Evolutionary conservation across 2,113 vertebrate species (phyloP).

Genomic region (Onychorhynchus coronatus): DNA sequence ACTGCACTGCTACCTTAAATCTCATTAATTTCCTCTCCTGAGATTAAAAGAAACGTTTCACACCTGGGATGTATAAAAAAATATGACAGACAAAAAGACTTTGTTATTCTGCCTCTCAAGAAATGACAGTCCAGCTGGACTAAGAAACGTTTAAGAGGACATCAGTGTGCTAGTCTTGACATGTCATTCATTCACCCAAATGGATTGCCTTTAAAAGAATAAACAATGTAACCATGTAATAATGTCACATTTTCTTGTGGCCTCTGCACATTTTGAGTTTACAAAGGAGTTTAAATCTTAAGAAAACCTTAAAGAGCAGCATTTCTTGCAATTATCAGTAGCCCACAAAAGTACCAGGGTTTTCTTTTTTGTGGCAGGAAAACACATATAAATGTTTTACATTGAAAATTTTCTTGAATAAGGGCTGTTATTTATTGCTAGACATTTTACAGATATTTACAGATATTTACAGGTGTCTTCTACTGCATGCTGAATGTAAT

Average conservation of each 20-base stretch:
- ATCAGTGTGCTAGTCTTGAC: background rate
- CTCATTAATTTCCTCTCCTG: background rate
- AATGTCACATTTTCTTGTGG: background rate
- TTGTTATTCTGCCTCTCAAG: background rate
- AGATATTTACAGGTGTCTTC: too few species aligned
- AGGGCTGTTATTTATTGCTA: background rate
- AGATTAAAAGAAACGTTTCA: background rate
- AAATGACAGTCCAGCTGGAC: background rate
- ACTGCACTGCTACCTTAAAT: background rate
- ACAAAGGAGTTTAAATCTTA: background rate
- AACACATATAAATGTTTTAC: background rate
- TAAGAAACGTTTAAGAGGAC: background rate
- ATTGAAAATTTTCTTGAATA: background rate
- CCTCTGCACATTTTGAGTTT: background rate
- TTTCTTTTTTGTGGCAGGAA: background rate
- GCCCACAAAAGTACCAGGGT: background rate
- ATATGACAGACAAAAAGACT: background rate
- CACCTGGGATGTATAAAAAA: background rate
- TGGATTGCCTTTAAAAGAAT: background rate
- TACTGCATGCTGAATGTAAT: background rate
- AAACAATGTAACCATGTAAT: background rate
- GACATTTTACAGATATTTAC: background rate
- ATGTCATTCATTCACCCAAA: background rate
- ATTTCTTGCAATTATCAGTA: background rate
- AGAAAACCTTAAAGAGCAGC: background rate